phyloP scores from a whole-genome alignment of 2,113 vertebrate genomes.

The Carollia perspicillata region DNA sequence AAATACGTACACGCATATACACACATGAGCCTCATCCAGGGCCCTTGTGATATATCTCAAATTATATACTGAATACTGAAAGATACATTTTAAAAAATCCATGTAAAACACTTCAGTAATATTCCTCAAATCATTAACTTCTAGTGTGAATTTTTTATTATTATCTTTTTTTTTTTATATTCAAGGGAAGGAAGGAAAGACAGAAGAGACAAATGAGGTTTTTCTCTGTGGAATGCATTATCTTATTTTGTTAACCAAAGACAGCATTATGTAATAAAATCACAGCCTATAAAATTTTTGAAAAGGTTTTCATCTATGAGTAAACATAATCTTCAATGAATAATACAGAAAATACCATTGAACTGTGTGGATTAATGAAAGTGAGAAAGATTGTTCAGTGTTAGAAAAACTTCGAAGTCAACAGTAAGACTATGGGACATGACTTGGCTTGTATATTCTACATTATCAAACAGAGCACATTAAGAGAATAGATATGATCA shows the following conservation, averaged over 20 bases:
- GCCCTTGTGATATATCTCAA: background rate
- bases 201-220: background rate
- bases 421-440: background rate
- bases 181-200: background rate
- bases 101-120: background rate
- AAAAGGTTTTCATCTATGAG: background rate
- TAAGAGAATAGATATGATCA: background rate
- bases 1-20: background rate
- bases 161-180: background rate
- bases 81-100: background rate
- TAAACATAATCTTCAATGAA: background rate
- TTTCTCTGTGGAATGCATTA: background rate
- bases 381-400: background rate
- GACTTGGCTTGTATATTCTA: background rate
- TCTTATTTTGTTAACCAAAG: background rate
- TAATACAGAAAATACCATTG: background rate
- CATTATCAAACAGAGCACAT: background rate
- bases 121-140: background rate
- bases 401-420: background rate
- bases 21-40: background rate
- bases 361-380: background rate
- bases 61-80: background rate
- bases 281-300: background rate
- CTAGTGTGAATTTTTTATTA: background rate
- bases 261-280: background rate